Evolutionary conservation across 2,797 vertebrate genomes (phyloP), one percentile per base, ranked within the genome.

Genomic region (Chiroxiphia lanceolata): DNA sequence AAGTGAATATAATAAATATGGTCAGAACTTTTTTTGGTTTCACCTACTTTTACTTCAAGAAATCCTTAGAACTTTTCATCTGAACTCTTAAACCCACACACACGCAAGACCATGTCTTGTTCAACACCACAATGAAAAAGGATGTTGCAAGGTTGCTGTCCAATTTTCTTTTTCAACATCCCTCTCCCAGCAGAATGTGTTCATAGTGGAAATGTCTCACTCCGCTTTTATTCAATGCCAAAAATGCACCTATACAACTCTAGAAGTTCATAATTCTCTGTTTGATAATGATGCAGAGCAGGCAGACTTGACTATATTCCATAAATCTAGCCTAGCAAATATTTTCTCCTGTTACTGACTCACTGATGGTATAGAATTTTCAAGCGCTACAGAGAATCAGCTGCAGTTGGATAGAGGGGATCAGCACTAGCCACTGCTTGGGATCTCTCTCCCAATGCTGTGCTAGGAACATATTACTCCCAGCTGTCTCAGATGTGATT

Each of bases 1-100:
- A 94, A 87, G 68, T 85, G 71, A 94, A 83, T 84, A 87, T 72
- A 83, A 87, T 78, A 69, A 87, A 95, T 90, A 78, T 17, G 76
- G 45, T 82, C 63, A 83, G 44, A 94, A 81, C n/a, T 76, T 90
- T 67, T 91, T 91, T 95, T 86, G 78, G 45, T 93, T 61, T 13
- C 10, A 93, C 44, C 44, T 77, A 87, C 60, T 92, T 97, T 40
- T 74, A 91, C 47, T 50, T 90, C 70, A 69, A 90, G 42, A 93
- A 88, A 83, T 74, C 79, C 81, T 77, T 59, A 38, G 33, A 90
- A 93, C 22, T 71, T 93, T 51, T 82, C 45, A 82, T 44, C 14
- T 61, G n/a, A 94, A 87, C 63, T 77, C 67, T 38, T 29, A 29
- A 50, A 33, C 67, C 7, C 59, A 3, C 29, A n/a, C 56, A 14